Base-by-base conservation (phyloP, 2,113 vertebrate species). In the Psettodes erumei region DNA sequence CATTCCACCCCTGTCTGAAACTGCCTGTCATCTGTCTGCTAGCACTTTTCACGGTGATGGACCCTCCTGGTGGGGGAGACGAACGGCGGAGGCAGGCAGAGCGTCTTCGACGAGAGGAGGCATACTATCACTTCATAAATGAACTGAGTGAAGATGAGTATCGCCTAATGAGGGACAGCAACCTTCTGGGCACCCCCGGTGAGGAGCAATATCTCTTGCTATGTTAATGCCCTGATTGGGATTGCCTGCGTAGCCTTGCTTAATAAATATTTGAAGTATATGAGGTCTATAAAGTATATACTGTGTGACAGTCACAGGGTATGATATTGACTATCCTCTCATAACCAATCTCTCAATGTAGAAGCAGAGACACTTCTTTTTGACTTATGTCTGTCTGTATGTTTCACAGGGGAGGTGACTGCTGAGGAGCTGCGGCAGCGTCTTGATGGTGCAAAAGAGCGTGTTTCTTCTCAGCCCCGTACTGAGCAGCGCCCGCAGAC, bases 111-210 rank as follows among this genome's bases (percentile, higher is more conserved):
- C 93, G 96, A 91, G 97, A 99, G 93, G 97, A 99, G 90, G 96
- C 97, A 8, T 99, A 98, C 91, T 99, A 99, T 79, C 96, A 98
- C 85, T 99, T 99, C 84, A 97, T 99, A 84, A 98, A 98, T 82
- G 96, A 96, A 21, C 89, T 99, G 71, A 97, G 82, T 65, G 97
- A 98, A 71, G 97, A 99, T 76, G 97, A 99, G 80, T 99, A 99
- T 82, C 95, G 97, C 48, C 88, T 99, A 43, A 99, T 99, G 97
- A 97, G 97, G 91, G 97, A 99, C 88, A 90, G 93, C 50, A 97
- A 98, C 88, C 93, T 99, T 83, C 93, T 99, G 75, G 97, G 97
- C 85, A 99, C 96, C 28, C 97, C 97, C 73, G 97, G 97, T 98
- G 90, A 92, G 92, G 45, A 82, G 21, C 4, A 15, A n/a, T 28